Evolutionary conservation across 2,797 vertebrate species (phyloP), one percentile per base, ranked within the genome.

Genomic region (Salmo trutta): DNA sequence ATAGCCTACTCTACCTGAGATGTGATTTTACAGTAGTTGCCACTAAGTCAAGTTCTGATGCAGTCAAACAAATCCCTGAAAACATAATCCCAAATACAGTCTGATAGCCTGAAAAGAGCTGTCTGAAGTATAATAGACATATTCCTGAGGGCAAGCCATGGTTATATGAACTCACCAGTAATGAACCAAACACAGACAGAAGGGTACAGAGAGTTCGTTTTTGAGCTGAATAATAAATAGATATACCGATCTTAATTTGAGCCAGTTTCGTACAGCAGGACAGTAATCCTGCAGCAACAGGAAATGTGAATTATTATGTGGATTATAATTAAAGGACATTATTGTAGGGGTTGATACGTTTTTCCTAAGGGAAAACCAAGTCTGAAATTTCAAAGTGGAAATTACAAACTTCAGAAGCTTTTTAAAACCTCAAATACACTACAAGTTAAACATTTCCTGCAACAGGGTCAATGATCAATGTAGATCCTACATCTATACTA

Each of bases 131-230:
- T 62, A 24, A 19, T 19, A 36, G 5, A n/a, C 7, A 33, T 62
- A 24, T 41, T 41, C 33, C 56, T 41, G 29, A 62, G 29, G 29
- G 31, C n/a, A 27, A 51, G 68, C 62, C 31, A 31, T 68, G 52
- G 75, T 73, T 78, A 14, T 74, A 54, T 70, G 64, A 64, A 59
- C 74, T 78, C 29, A 8, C 71, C 67, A 74, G 72, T 80, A 82
- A 83, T 81, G 75, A 80, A 82, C 79, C 76, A 59, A 54, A 75
- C 56, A 76, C 65, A 59, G 71, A 74, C 80, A 79, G 73, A 79
- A 81, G 82, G 82, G 79, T 75, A 81, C 31, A 71, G 69, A 78
- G 82, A 76, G 78, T 64, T 74, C 59, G 71, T 76, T 56, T 64
- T 56, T 74, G 74, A 29, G 73, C 62, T 75, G 72, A 71, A 80